A percentile compares a stretch with the other conserved stretches of the same genome.
These are phyloP conservation scores for Drosophila biarmipes DNA, from an alignment of 1,140 invertebrate genomes.

Conservation along the genomic window DNA sequence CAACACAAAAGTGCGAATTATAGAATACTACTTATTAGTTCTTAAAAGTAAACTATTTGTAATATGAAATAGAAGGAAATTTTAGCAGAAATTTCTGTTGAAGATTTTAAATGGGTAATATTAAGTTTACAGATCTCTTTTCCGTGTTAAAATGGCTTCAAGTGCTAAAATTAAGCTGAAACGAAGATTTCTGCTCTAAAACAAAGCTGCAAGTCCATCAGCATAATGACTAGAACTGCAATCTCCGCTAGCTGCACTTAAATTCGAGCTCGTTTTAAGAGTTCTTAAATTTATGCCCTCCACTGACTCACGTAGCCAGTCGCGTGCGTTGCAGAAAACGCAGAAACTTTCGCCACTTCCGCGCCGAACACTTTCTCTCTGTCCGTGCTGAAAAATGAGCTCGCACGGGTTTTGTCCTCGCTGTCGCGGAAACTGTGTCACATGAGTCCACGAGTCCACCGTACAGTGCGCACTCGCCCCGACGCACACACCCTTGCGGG, in stretches of 20 bases:
- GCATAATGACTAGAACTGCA: neutral
- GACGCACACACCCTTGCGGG: neutral
- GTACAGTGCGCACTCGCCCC: slow-evolving; percentile 19
- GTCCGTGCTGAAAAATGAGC: slow-evolving; percentile 67
- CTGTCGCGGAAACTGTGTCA: slow-evolving; percentile 67
- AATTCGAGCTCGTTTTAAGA: slow-evolving; percentile 27
- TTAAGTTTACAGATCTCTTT: no score
- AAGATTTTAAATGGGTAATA: no score
- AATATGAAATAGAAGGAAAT: no score
- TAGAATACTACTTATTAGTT: no score
- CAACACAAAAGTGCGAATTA: no score
- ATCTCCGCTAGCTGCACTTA: slow-evolving; percentile 5
- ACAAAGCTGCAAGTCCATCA: neutral
- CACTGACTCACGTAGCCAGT: slow-evolving; percentile 5
- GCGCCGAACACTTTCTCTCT: slow-evolving; percentile 40
- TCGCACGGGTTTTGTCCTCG: slow-evolving; percentile 54
- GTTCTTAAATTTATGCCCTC: slow-evolving; percentile 44
- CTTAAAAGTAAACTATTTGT: no score
- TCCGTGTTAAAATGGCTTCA: no score
- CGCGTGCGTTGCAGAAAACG: slow-evolving; percentile 33
- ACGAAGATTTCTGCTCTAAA: neutral
- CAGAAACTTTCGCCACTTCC: slow-evolving; percentile 61
- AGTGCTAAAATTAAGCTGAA: neutral
- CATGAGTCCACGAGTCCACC: slow-evolving; percentile 49
- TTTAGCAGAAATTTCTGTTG: no score